phyloP scores from a whole-genome alignment of 2,113 vertebrate genomes.

The Chascanopsetta lugubris region DNA sequence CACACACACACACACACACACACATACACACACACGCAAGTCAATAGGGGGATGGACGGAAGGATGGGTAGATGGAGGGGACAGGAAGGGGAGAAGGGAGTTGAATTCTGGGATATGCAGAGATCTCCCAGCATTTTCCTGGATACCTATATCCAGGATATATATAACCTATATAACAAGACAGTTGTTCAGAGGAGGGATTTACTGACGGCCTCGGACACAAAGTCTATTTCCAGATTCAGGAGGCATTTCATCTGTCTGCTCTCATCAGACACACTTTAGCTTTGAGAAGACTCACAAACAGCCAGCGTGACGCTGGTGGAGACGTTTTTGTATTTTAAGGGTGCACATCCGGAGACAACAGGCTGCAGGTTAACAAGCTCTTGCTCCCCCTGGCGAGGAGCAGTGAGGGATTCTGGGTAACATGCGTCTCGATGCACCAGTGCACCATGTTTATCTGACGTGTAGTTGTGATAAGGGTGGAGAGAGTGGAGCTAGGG shows the following conservation, averaged over 20 bases:
- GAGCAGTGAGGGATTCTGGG: neutral
- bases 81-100: conserved; percentile 1
- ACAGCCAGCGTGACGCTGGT: neutral
- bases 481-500: too few species aligned
- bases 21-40: conserved; percentile 6
- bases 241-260: conserved; percentile 28
- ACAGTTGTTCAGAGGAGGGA: conserved; percentile 45
- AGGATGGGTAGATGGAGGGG: conserved; percentile 3
- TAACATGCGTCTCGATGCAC: neutral
- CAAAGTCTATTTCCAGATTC: conserved; percentile 51
- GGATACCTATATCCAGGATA: conserved; percentile 4
- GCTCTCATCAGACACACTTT: conserved; percentile 12
- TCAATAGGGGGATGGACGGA: neutral
- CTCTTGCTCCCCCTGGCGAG: neutral
- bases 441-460: too few species aligned
- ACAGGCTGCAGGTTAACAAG: neutral
- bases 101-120: conserved; percentile 16
- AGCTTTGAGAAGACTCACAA: neutral
- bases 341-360: neutral
- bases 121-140: conserved; percentile 22
- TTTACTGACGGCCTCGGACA: conserved; percentile 38
- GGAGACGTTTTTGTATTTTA: neutral
- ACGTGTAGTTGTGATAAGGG: too few species aligned
- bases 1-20: conserved; percentile 9
- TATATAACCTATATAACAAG: too few species aligned